Conservation (phyloP, 2,113 vertebrate species). For the Blennius ocellaris region DNA sequence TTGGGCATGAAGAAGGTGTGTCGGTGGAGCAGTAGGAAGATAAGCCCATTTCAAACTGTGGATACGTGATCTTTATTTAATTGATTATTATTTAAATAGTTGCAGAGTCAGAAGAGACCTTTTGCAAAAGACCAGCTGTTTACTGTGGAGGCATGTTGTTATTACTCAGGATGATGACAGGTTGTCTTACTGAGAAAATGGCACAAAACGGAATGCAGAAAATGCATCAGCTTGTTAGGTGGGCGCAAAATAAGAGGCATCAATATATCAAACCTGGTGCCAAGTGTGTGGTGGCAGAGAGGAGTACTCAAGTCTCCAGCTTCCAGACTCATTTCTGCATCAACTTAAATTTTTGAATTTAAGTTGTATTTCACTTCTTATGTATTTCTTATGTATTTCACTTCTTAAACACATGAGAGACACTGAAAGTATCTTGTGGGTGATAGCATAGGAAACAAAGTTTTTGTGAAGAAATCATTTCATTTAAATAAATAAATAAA, state of each 20-base stretch:
- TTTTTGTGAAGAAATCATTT: too few relatives aligned
- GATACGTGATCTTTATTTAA: too few relatives aligned
- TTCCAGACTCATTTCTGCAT: background rate
- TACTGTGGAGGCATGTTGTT: background rate
- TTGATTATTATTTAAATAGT: too few relatives aligned
- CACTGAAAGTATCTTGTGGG: too few relatives aligned
- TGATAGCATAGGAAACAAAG: too few relatives aligned
- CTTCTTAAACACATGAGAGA: too few relatives aligned
- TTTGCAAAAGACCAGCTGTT: background rate
- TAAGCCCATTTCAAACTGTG: slow-evolving; percentile 6
- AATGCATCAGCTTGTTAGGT: background rate
- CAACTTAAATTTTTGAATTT: background rate
- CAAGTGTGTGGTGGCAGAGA: background rate
- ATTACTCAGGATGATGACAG: slow-evolving; percentile 25
- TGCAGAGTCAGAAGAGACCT: too few relatives aligned
- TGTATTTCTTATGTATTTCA: background rate
- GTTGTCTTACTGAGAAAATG: background rate
- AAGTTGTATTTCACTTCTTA: too few relatives aligned
- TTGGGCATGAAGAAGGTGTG: slow-evolving; percentile 7
- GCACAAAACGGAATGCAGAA: background rate
- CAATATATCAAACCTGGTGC: background rate
- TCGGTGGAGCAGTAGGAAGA: slow-evolving; percentile 6
- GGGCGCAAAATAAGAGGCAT: too few relatives aligned
- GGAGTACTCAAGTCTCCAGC: background rate
- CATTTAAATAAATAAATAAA: too few relatives aligned